Percentiles rank a stretch among this genome's conserved stretches.
Conservation (phyloP, 2,888 invertebrate species). For the Rhorus exstirpatorius region DNA sequence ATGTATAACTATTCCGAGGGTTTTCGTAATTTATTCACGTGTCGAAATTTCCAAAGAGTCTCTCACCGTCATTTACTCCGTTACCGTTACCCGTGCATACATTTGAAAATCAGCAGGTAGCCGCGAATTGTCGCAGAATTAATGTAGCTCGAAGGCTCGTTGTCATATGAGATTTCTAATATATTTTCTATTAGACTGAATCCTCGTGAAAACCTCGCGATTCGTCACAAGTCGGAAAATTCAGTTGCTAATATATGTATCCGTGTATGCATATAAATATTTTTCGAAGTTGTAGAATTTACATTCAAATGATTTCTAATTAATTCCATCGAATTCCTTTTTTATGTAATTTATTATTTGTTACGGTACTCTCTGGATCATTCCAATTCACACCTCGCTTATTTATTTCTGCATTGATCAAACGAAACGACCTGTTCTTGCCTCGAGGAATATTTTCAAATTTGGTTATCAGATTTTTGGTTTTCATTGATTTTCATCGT, state of each 20-base stretch:
- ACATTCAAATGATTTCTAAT: constrained; percentile 11
- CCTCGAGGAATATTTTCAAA: constrained; percentile 2
- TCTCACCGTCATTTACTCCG: neutral
- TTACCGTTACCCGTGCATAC: constrained; percentile 36
- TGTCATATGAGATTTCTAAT: neutral
- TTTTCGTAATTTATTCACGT: constrained; percentile 47
- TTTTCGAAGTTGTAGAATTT: neutral
- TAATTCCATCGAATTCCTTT: constrained; percentile 18
- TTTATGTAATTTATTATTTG: neutral
- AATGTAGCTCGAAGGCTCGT: neutral
- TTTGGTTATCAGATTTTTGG: neutral
- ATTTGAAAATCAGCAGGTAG: constrained; percentile 9
- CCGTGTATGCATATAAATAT: neutral
- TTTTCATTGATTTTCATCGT: too few species aligned
- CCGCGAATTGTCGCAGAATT: neutral
- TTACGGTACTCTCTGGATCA: neutral
- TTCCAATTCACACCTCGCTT: constrained; percentile 12
- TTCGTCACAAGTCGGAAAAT: neutral
- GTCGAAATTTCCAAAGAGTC: constrained; percentile 23
- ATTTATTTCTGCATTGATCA: neutral
- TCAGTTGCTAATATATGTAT: neutral
- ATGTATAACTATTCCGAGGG: constrained; percentile 33
- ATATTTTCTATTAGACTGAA: neutral
- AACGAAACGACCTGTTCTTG: neutral
- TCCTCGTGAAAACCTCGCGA: neutral